Evolutionary conservation across 2,113 vertebrate genomes (phyloP).

Genomic region (Leuciscus idus): DNA sequence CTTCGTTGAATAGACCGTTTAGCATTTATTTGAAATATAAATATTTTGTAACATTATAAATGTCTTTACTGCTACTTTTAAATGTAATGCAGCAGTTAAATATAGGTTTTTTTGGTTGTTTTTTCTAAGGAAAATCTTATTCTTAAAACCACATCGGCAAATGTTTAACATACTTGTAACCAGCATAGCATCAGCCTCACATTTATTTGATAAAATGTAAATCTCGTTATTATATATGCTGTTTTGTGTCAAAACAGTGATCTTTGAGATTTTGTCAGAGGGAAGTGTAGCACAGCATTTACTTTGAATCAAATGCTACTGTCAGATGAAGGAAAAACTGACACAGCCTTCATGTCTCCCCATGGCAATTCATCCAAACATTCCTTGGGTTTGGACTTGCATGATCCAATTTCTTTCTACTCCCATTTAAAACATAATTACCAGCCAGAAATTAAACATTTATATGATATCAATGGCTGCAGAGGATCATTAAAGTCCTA

Average conservation of each 20-base stretch:
- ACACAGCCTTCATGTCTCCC: constrained; percentile 59
- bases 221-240: background rate
- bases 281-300: background rate
- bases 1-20: no score
- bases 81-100: background rate
- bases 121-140: background rate
- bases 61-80: background rate
- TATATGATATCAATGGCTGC: background rate
- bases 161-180: background rate
- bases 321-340: constrained; percentile 37
- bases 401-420: constrained; percentile 37
- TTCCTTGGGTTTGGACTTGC: constrained; percentile 41
- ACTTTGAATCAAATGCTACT: background rate
- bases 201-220: background rate
- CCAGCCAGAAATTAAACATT: constrained; percentile 4
- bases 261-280: background rate
- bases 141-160: background rate
- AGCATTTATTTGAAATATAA: no score
- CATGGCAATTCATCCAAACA: constrained; percentile 78
- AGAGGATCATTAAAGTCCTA: constrained; percentile 6
- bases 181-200: background rate
- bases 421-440: constrained; percentile 12
- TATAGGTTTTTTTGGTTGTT: background rate
- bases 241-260: background rate
- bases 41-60: background rate